These are phyloP conservation scores for Lepidurus couesii DNA, from an alignment of 1,140 invertebrate species.

Conservation along the genomic window DNA sequence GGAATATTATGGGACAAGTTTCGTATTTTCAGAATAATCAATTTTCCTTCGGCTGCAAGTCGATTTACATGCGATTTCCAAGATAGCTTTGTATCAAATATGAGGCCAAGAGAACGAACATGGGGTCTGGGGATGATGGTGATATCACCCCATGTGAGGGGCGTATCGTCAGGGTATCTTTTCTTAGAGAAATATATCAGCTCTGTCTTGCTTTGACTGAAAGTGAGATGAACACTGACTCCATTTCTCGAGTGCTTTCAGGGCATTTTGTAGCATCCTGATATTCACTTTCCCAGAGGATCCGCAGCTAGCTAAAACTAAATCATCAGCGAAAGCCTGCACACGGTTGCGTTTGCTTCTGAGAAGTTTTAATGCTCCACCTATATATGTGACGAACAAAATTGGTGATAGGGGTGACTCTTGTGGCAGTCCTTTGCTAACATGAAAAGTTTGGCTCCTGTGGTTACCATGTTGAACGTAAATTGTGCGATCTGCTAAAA, in stretches of 20 bases:
- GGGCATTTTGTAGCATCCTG: too few relatives aligned
- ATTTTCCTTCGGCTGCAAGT: background rate
- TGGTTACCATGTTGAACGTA: background rate
- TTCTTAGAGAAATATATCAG: too few relatives aligned
- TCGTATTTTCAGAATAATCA: background rate
- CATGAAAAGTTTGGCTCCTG: background rate
- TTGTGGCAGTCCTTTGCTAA: slow-evolving; percentile 15
- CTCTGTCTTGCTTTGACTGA: too few relatives aligned
- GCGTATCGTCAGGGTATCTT: too few relatives aligned
- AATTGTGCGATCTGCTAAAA: too few relatives aligned
- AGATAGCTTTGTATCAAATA: background rate
- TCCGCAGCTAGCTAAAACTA: background rate
- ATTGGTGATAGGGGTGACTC: slow-evolving; percentile 24
- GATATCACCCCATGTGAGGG: too few relatives aligned
- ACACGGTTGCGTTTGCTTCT: slow-evolving; percentile 7
- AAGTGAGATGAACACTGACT: too few relatives aligned
- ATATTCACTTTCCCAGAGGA: too few relatives aligned
- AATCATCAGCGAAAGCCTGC: slow-evolving; percentile 26
- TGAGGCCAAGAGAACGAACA: background rate
- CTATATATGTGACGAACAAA: slow-evolving; percentile 24
- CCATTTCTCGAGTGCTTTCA: too few relatives aligned
- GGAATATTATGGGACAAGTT: background rate
- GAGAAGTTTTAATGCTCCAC: slow-evolving; percentile 12
- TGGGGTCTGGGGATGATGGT: too few relatives aligned
- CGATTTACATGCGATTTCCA: background rate